phyloP scores from a whole-genome alignment of 2,888 invertebrate species.

The Diplazon laetatorius region DNA sequence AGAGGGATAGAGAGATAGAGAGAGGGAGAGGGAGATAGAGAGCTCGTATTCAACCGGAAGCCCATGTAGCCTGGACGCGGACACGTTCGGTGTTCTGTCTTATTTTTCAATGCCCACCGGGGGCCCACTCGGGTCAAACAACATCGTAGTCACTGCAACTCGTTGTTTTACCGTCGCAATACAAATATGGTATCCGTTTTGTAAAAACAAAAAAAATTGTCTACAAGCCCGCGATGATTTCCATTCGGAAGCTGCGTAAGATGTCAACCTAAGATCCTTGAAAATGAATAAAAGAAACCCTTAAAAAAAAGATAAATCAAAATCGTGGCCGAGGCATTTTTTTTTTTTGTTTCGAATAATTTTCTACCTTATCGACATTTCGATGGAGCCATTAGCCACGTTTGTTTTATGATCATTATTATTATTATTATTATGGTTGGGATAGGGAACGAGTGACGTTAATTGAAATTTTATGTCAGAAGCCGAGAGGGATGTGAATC shows the following conservation, averaged over 20 bases:
- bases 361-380: background rate
- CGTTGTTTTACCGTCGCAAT: background rate
- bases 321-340: too few relatives aligned
- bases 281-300: too few relatives aligned
- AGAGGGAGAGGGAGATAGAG: too few relatives aligned
- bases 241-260: too few relatives aligned
- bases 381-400: too few relatives aligned
- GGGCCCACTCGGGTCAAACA: constrained; percentile 15
- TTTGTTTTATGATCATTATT: background rate
- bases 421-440: background rate
- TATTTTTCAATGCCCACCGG: constrained; percentile 15
- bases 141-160: background rate
- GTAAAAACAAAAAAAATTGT: background rate
- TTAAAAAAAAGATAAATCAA: too few relatives aligned
- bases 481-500: background rate
- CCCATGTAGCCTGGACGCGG: constrained; percentile 17
- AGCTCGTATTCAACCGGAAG: constrained; percentile 29
- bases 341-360: background rate
- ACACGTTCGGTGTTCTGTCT: constrained; percentile 19
- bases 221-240: too few relatives aligned
- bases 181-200: background rate
- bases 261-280: too few relatives aligned
- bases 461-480: background rate
- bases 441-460: background rate
- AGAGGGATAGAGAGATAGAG: too few relatives aligned